Percentiles rank a stretch among this genome's conserved stretches.
These are phyloP conservation scores for Tiliqua scincoides DNA, from an alignment of 2,113 vertebrate species.

Conservation along the genomic window DNA sequence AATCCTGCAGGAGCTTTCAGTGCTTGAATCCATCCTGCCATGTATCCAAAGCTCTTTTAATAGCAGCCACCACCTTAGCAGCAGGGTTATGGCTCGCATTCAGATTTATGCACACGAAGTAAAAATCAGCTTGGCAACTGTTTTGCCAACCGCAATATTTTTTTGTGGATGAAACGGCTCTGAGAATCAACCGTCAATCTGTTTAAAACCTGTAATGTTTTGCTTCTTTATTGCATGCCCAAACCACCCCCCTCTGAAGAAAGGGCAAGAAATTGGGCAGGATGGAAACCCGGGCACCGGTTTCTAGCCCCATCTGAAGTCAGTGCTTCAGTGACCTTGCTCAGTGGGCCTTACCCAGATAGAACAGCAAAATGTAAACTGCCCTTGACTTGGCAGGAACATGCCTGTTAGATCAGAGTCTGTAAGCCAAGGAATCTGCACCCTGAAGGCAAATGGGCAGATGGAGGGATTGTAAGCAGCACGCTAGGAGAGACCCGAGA, in stretches of 20 bases:
- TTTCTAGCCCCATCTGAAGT: background rate
- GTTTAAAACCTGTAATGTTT: fast-evolving
- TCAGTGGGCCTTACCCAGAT: background rate
- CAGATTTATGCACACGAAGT: background rate
- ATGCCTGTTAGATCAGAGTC: background rate
- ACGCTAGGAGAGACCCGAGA: background rate
- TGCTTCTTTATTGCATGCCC: background rate
- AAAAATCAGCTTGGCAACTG: background rate
- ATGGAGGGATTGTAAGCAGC: background rate
- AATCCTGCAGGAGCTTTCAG: background rate
- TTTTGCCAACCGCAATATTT: background rate
- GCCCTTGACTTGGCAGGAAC: background rate
- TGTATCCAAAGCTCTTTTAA: background rate
- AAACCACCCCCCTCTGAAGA: background rate
- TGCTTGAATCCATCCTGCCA: background rate
- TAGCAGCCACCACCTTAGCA: background rate
- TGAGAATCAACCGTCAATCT: background rate
- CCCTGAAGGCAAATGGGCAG: background rate
- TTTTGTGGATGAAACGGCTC: background rate
- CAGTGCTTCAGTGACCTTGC: background rate
- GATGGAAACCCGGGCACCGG: background rate
- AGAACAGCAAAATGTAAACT: background rate
- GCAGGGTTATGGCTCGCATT: background rate
- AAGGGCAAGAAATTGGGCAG: background rate
- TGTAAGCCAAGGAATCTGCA: background rate